These are phyloP conservation scores for Sebastolobus alascanus DNA, from an alignment of 2,797 vertebrate genomes.

Conservation along the genomic window DNA sequence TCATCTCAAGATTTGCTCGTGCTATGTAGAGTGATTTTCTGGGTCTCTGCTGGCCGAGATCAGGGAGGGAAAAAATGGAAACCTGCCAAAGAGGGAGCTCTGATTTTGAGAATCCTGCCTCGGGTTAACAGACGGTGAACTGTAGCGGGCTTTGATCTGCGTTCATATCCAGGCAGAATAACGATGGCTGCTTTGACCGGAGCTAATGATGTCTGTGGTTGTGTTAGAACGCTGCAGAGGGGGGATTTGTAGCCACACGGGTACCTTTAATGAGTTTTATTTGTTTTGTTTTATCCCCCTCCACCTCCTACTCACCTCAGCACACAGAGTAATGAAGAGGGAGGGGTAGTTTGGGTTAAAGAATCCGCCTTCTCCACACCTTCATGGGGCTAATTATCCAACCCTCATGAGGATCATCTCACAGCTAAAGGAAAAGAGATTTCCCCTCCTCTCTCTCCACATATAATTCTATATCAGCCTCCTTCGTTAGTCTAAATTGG, in stretches of 20 bases:
- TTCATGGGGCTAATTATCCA: constrained; percentile 76
- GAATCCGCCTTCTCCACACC: constrained; percentile 58
- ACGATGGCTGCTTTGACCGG: constrained; percentile 63
- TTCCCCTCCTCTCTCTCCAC: constrained; percentile 33
- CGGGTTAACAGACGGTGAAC: constrained; percentile 72
- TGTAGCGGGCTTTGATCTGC: constrained; percentile 73
- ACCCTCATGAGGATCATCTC: constrained; percentile 62
- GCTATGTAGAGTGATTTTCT: constrained; percentile 60
- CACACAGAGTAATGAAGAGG: constrained; percentile 60
- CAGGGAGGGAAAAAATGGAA: constrained; percentile 55
- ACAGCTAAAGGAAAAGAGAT: constrained; percentile 45
- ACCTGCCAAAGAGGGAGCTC: constrained; percentile 64
- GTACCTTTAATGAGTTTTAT: constrained; percentile 80
- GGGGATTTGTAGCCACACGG: constrained; percentile 65
- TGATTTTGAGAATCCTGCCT: constrained; percentile 72
- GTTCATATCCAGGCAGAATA: constrained; percentile 78
- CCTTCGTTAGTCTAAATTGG: constrained; percentile 45
- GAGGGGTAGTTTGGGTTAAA: constrained; percentile 51
- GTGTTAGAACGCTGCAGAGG: constrained; percentile 39
- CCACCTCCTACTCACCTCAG: constrained; percentile 68
- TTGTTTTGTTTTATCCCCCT: constrained; percentile 79
- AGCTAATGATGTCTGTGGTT: constrained; percentile 75
- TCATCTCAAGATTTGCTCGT: constrained; percentile 48
- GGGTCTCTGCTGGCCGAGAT: constrained; percentile 40
- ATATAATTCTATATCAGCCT: constrained; percentile 56